Base-by-base conservation (phyloP, 2,113 vertebrate species). In the Triplophysa siluroides region DNA sequence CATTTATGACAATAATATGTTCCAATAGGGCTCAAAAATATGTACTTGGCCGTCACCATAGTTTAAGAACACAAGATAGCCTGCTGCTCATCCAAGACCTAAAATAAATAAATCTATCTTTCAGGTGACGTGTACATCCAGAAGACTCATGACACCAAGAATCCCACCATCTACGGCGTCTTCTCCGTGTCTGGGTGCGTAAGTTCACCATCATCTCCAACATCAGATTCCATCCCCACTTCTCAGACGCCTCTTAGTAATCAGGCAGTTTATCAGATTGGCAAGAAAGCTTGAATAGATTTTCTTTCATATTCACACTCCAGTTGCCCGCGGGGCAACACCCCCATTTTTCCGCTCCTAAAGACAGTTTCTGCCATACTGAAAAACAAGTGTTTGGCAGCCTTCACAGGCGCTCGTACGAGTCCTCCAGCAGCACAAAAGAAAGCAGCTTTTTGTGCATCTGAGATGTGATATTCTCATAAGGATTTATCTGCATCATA, bases 91-190 rank as follows among this genome's bases (percentile, higher is more conserved):
- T 12, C 33, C 33, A 38, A 38, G 33, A 38, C 33, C 66, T 81
- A 60, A 77, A 18, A 41, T 26, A 80, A 43, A 7, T 89, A 16
- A 61, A 83, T 83, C 81, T 90, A 82, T 89, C 85, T 81, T 78
- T 81, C 89, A 99, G 98, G 97, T 93, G 97, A 98, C 0, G 96
- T 99, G 78, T 99, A 96, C 87, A 95, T 99, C 85, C 97, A 99
- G 91, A 96, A 98, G 85, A 98, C 96, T 23, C 97, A 98, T 86
- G 98, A 99, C 87, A 95, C 92, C 84, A 98, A 96, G 93, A 99
- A 98, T 81, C 98, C 98, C 0, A 90, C 98, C 88, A 99, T 99
- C 90, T 99, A 99, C 0, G 98, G 96, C 0, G 96, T 98, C 60
- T 99, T 99, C 87, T 96, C 96, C 0, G 95, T 98, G 60, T 98